Evolutionary conservation across 2,888 invertebrate genomes (phyloP), one percentile per base, ranked within the genome.

Genomic region (Callimorpha dominula): DNA sequence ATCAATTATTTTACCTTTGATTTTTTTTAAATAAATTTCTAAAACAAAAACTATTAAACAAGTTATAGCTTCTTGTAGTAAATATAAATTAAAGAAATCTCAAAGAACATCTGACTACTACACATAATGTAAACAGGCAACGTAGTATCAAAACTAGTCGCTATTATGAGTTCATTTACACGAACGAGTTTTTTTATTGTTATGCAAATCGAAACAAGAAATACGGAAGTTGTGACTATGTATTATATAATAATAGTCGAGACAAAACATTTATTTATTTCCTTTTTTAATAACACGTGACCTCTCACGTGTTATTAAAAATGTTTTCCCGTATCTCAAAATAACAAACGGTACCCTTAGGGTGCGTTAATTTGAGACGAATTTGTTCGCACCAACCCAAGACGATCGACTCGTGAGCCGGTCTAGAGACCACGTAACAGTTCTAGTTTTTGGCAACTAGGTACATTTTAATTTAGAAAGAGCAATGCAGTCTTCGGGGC

Each of bases 91-190:
- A 31, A 31, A 31, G 31, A 65, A 69, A 15, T 40, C 31, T 49
- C 11, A 66, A 20, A 67, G 70, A 78, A 70, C 74, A 84, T 74
- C 80, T 78, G 78, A 4, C 43, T 50, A 0, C 20, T 72, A 65
- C 65, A 68, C 73, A 79, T 72, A 79, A 54, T 49, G 31, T 9
- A 50, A 65, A 65, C 31, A 31, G 49, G 31, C 12, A 65, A 83
- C 75, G 20, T 74, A 76, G 72, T 67, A 20, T 65, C 60, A 68
- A 81, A 83, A 85, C 86, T 77, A 71, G 84, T 74, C 69, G 31
- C 75, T 12, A 77, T 78, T 76, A 79, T 9, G 70, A 78, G 84
- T 81, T 84, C 84, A 78, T 79, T 73, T 78, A 81, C 84, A 75
- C 74, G 15, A 65, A 14, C 1, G 17, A 65, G 42, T 74, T 76